These are phyloP conservation scores for Fregetta grallaria DNA, from an alignment of 2,113 vertebrate genomes.

Conservation along the genomic window DNA sequence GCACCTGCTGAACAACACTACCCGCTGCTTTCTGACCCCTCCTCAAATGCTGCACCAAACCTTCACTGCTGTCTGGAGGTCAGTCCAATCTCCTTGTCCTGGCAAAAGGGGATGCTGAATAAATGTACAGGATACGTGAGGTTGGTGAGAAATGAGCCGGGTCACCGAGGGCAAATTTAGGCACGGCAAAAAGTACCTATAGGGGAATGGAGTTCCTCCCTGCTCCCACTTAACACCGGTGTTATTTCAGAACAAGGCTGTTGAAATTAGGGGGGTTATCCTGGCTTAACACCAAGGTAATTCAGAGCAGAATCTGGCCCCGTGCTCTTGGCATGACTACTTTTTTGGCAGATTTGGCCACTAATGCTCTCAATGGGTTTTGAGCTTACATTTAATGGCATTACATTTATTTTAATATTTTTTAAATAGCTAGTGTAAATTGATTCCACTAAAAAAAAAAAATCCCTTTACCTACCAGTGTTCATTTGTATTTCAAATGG, in stretches of 20 bases:
- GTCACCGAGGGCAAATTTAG: not conserved
- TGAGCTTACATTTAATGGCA: slow-evolving; percentile 51
- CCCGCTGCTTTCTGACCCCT: not conserved
- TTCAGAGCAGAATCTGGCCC: slow-evolving; percentile 39
- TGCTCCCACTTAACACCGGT: not conserved
- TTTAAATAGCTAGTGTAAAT: slow-evolving; percentile 67
- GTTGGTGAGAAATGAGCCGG: not conserved
- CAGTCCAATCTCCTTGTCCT: not conserved
- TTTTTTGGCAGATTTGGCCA: slow-evolving; percentile 61
- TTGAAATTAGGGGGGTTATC: slow-evolving; percentile 39
- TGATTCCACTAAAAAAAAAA: slow-evolving; percentile 47
- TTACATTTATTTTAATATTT: slow-evolving; percentile 72
- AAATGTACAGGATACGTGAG: not conserved
- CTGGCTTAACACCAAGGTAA: slow-evolving; percentile 41
- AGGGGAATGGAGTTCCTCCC: not conserved
- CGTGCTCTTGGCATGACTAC: not conserved
- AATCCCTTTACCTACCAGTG: slow-evolving; percentile 31
- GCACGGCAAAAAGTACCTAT: not conserved
- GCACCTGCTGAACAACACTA: not conserved
- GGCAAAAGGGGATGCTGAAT: not conserved
- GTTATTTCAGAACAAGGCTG: slow-evolving; percentile 13
- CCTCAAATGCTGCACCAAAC: not conserved
- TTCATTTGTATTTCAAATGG: slow-evolving; percentile 68
- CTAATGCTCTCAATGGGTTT: slow-evolving; percentile 46
- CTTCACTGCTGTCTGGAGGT: not conserved